Percentiles rank a stretch among this genome's conserved stretches.
These are phyloP conservation scores for Selenia dentaria DNA, from an alignment of 2,888 invertebrate genomes.

Conservation along the genomic window DNA sequence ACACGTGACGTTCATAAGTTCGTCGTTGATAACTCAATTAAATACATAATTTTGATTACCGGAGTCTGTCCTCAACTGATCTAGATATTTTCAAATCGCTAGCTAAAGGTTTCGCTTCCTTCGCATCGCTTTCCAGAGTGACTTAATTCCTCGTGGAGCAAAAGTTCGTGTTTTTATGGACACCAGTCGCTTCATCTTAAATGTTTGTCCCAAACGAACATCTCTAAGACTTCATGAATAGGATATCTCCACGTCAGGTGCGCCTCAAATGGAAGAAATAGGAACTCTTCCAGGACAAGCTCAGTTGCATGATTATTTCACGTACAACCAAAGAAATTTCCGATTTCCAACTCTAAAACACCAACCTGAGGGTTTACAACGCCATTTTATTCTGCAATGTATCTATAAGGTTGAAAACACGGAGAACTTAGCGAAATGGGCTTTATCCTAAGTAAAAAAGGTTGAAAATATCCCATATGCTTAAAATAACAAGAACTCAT, in stretches of 20 bases:
- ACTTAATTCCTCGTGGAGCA: too few species aligned
- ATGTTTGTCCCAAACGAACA: slow-evolving; percentile 15
- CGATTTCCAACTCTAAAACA: slow-evolving; percentile 2
- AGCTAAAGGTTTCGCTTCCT: too few species aligned
- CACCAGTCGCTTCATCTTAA: slow-evolving; percentile 18
- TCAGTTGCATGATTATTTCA: slow-evolving; percentile 60
- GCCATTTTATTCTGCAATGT: background rate
- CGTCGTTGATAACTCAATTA: too few species aligned
- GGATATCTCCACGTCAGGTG: slow-evolving; percentile 45
- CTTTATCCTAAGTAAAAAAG: background rate
- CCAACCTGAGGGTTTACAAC: background rate
- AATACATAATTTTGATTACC: too few species aligned
- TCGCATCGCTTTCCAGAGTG: too few species aligned
- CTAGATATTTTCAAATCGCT: too few species aligned
- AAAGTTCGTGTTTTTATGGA: too few species aligned
- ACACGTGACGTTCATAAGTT: too few species aligned
- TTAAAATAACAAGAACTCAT: slow-evolving; percentile 53
- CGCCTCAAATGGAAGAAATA: slow-evolving; percentile 47
- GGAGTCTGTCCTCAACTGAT: too few species aligned
- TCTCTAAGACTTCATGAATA: slow-evolving; percentile 28
- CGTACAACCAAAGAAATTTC: slow-evolving; percentile 31
- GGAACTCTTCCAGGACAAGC: slow-evolving; percentile 43
- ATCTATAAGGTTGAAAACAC: background rate
- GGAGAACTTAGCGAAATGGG: background rate
- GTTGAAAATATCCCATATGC: background rate